Conservation (phyloP, 2,113 vertebrate species). For the Eublepharis macularius region DNA sequence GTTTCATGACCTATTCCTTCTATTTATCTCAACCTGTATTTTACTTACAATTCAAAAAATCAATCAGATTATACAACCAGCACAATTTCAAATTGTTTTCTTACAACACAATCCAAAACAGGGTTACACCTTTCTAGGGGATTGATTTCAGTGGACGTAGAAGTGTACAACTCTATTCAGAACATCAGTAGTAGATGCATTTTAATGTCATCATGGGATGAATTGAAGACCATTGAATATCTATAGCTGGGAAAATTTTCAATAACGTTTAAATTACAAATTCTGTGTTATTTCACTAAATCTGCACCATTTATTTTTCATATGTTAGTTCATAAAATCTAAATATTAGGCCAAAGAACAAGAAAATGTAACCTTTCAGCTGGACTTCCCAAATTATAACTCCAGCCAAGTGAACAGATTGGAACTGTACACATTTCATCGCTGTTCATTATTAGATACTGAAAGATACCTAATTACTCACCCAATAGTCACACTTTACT, state of each 20-base stretch:
- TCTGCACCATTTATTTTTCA: background rate
- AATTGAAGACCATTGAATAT: background rate
- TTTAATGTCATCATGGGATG: background rate
- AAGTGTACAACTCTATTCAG: too few species aligned
- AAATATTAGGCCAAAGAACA: background rate
- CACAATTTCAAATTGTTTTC: background rate
- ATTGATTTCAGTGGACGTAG: too few species aligned
- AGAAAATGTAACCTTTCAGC: background rate
- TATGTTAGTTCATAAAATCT: background rate
- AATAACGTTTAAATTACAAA: background rate
- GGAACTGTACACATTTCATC: background rate
- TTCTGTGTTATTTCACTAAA: background rate
- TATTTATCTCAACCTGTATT: constrained; percentile 39
- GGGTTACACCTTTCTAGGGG: too few species aligned
- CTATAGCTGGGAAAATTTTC: background rate
- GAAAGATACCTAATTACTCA: background rate
- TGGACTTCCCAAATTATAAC: background rate
- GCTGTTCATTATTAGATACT: background rate
- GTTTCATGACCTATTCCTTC: constrained; percentile 51
- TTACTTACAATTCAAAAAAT: background rate
- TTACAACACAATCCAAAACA: too few species aligned
- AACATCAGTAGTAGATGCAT: background rate
- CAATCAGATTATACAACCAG: fast-evolving
- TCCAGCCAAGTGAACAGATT: background rate
- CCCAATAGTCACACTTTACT: background rate